Conservation (phyloP, 2,888 invertebrate species). For the Cephalotes varians region DNA sequence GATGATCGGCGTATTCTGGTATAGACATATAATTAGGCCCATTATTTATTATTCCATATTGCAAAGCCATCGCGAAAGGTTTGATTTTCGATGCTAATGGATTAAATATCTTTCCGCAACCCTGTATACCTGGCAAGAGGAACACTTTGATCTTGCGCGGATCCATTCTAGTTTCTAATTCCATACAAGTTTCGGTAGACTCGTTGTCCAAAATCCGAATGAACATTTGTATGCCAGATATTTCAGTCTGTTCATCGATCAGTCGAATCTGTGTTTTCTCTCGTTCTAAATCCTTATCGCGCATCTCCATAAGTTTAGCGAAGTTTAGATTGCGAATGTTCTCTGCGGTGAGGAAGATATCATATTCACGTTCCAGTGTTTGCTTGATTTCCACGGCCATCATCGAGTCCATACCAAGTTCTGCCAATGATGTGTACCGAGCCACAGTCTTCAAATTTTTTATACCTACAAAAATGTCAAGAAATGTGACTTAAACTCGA, state of each 20-base stretch:
- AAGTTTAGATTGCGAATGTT: constrained; percentile 94
- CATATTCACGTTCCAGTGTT: constrained; percentile 95
- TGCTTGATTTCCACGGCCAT: constrained; percentile 99
- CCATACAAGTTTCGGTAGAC: constrained; percentile 70
- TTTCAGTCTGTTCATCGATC: neutral
- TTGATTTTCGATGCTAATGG: constrained; percentile 79
- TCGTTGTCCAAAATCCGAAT: constrained; percentile 63
- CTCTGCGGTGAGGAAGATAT: constrained; percentile 94
- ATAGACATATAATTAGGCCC: no score
- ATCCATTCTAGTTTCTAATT: constrained; percentile 72
- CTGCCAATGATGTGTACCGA: constrained; percentile 92
- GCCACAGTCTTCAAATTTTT: constrained; percentile 89
- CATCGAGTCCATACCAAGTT: constrained; percentile 98
- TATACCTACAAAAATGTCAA: constrained; percentile 77
- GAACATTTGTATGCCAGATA: constrained; percentile 46
- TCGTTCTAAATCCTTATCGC: constrained; percentile 63
- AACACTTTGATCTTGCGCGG: constrained; percentile 76
- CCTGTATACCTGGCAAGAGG: constrained; percentile 85
- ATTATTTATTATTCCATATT: constrained; percentile 60
- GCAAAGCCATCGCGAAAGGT: constrained; percentile 79
- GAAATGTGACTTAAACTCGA: neutral
- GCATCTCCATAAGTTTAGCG: constrained; percentile 87
- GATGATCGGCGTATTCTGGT: constrained; percentile 47
- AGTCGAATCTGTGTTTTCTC: constrained; percentile 29
- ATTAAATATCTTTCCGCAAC: constrained; percentile 80